Base-by-base conservation (phyloP, 2,797 vertebrate species). In the Nothura maculosa region DNA sequence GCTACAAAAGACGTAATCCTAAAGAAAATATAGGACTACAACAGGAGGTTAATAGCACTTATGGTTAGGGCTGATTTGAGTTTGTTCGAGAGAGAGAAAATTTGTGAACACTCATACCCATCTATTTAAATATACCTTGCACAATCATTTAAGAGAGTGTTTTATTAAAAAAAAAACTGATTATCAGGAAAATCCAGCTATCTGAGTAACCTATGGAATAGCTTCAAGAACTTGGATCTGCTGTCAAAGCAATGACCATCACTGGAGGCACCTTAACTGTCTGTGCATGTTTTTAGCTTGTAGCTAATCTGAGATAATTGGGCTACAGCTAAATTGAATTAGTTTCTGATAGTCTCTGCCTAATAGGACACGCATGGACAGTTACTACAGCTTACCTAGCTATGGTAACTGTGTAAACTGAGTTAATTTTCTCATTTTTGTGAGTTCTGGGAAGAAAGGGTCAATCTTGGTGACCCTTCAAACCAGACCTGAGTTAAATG, bases 281-380 rank as follows among this genome's bases (percentile, higher is more conserved):
- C 80, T 83, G 50, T 47, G 50, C 4, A 12, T 38, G 58, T 66
- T 83, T 91, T 75, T 7, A 81, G 80, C 70, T 93, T 11, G 0
- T 38, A 69, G 77, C 32, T 94, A 85, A 92, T 80, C 32, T 85
- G 77, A 83, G 77, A 43, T 91, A 92, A 95, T 73, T 92, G 74
- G 63, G 19, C 38, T 76, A 74, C 68, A 94, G 28, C 16, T 91
- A 81, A 92, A 93, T 75, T 91, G 28, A 89, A 85, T 91, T 91
- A 92, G 42, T 4, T 32, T 68, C 21, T 22, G 69, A 43, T 48
- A 42, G 68, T 20, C 34, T 30, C 68, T 89, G 47, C 25, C 24
- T 95, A 89, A 85, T 30, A 66, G 38, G 64, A 80, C 43, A 63
- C 86, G 82, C 92, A 54, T 4, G 43, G 86, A 5, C 70, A 74